Base-by-base conservation (phyloP, 2,888 invertebrate genomes). In the Parapristionchus giblindavisi region DNA sequence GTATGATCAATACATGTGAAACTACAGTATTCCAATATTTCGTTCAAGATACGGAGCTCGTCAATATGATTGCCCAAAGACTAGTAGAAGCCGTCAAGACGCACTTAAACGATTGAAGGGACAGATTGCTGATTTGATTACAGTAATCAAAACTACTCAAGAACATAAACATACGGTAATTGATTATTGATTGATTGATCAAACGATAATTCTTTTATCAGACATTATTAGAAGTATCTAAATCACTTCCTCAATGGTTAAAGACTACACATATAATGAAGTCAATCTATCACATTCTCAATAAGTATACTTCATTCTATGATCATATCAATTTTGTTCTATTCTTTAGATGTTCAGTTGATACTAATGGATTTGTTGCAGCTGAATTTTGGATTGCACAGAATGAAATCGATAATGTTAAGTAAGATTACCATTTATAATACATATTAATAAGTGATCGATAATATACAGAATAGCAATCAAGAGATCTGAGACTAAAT, bases 21-120 rank as follows among this genome's bases (percentile, higher is more conserved):
- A 14, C 43, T 43, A n/a, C n/a, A n/a, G 54, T 8, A 24, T 8
- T 54, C 5, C 54, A n/a, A 14, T 27, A 17, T 14, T 54, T 54
- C 8, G 14, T 14, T 24, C 54, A 54, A 89, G 89, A n/a, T 99
- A 98, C 90, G 93, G 96, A 77, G 98, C 98, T 1, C 96, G 96
- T 0, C 91, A 98, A 63, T 99, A 98, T 91, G 96, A 97, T 0
- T 99, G 98, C 89, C 98, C 98, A 0, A 97, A 98, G 89, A 95
- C 95, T 1, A 95, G 96, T 3, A 93, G 94, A 21, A 97, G 98
- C 89, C 92, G 98, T 38, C 91, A 96, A 77, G 96, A 98, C 90
- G 96, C 97, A 95, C 93, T 94, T 73, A 94, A 94, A 92, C 96
- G 97, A 0, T 96, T 97, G 2, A 95, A 95, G 93, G 96, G 96